Evolutionary conservation across 2,113 vertebrate species (phyloP), one percentile per base, ranked within the genome.

Genomic region (Sylvia atricapilla): DNA sequence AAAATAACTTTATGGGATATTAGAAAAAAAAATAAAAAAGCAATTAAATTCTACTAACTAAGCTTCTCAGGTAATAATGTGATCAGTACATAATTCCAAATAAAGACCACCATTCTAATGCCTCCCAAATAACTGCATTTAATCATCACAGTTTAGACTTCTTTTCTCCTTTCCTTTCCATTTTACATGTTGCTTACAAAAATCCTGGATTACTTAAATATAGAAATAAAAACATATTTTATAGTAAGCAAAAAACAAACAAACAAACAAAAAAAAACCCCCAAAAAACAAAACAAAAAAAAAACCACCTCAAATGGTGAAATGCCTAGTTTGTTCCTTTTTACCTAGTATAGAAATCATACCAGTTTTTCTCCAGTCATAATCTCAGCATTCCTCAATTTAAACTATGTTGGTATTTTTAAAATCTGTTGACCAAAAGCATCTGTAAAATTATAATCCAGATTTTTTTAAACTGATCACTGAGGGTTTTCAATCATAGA

Each of bases 271-370:
- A 43, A 43, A 43, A 23, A n/a, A n/a, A n/a, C n/a, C n/a, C n/a
- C n/a, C n/a, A 11, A 25, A 25, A 50, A 10, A 6, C 21, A n/a
- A 17, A 39, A 37, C 19, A 46, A 21, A 46, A 21, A 21, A 13
- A 39, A 39, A 10, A 0, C 0, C 2, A 7, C 19, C 7, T 67
- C 3, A 80, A 76, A 23, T 55, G 8, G 8, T 47, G 39, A 80
- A 73, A 76, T 31, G 7, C 4, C 9, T 37, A 21, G 7, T 31
- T 3, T 44, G 9, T 21, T 69, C 12, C 11, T 10, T 90, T 68
- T 69, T 56, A 69, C 28, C 25, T 64, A 10, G 8, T 27, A 13
- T 21, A 64, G 58, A 58, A 72, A 76, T 58, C 6, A 33, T 41
- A 37, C 2, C 7, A 68, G 1, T 31, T 73, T 89, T 76, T 60